Conservation (phyloP, 53 echinoderm and acorn worm genomes). For the Echinarachnius parma region DNA sequence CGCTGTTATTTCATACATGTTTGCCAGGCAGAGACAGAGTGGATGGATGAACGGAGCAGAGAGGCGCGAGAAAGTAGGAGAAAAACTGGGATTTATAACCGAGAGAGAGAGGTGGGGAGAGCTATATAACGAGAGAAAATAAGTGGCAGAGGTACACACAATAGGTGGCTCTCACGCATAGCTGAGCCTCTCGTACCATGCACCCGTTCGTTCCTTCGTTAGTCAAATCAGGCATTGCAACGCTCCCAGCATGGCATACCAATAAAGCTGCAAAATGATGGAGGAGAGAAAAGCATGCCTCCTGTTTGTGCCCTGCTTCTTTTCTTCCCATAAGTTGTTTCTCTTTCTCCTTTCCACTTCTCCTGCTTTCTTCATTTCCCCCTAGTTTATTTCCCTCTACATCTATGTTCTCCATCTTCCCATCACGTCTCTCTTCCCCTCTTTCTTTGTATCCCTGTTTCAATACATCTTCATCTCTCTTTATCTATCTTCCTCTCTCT, state of each 20-base stretch:
- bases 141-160: conserved; percentile 14
- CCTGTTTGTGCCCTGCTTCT: neutral
- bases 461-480: neutral
- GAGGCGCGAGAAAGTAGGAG: conserved; percentile 1
- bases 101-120: neutral
- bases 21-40: conserved; percentile 13
- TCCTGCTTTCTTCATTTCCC: neutral
- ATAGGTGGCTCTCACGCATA: conserved; percentile 2
- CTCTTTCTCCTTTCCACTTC: neutral
- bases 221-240: conserved; percentile 45
- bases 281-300: conserved; percentile 4
- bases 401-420: neutral
- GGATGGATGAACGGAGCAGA: conserved; percentile 11
- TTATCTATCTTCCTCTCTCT: neutral
- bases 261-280: conserved; percentile 9
- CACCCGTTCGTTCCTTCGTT: conserved; percentile 25
- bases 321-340: neutral
- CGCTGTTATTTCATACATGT: no score
- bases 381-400: neutral
- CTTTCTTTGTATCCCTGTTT: neutral
- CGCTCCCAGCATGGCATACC: conserved; percentile 48
- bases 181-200: neutral
- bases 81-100: neutral
- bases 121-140: neutral
- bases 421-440: neutral